These are phyloP conservation scores for Schmidtea mediterranea DNA, from an alignment of 1,140 invertebrate genomes.

Conservation along the genomic window DNA sequence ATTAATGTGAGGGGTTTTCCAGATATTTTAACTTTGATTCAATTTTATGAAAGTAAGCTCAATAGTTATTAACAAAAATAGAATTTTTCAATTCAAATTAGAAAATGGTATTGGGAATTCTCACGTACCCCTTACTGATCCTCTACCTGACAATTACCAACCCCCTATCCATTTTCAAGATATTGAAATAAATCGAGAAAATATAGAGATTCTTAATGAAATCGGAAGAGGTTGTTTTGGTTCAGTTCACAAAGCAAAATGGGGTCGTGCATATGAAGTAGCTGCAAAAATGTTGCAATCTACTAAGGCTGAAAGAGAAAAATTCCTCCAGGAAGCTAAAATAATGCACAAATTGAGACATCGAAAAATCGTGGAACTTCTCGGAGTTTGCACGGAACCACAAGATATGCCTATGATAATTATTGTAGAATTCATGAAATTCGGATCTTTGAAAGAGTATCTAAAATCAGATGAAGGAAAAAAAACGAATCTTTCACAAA, in stretches of 20 bases:
- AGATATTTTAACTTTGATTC: no score
- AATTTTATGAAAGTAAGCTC: no score
- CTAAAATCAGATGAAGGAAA: slow-evolving; percentile 22
- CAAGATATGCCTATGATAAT: slow-evolving; percentile 87
- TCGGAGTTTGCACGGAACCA: slow-evolving; percentile 5
- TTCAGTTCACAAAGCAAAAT: slow-evolving; percentile 1
- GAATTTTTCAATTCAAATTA: no score
- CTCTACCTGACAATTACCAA: not conserved
- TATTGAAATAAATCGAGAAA: not conserved
- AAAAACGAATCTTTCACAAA: no score
- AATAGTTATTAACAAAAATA: no score
- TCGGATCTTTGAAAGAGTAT: slow-evolving; percentile 85
- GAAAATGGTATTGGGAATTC: no score
- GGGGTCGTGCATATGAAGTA: not conserved
- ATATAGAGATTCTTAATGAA: not conserved
- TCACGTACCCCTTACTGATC: not conserved
- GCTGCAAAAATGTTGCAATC: not conserved
- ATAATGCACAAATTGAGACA: slow-evolving; percentile 5
- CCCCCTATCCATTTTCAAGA: slow-evolving; percentile 1
- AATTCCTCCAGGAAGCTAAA: slow-evolving; percentile 6
- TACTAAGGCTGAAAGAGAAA: not conserved
- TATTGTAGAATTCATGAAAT: slow-evolving; percentile 95
- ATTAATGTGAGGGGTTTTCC: no score
- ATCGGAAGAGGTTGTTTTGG: slow-evolving; percentile 1
- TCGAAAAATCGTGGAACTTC: slow-evolving; percentile 3